Evolutionary conservation across 2,888 invertebrate genomes (phyloP).

Genomic region (Ormyrus thymus): DNA sequence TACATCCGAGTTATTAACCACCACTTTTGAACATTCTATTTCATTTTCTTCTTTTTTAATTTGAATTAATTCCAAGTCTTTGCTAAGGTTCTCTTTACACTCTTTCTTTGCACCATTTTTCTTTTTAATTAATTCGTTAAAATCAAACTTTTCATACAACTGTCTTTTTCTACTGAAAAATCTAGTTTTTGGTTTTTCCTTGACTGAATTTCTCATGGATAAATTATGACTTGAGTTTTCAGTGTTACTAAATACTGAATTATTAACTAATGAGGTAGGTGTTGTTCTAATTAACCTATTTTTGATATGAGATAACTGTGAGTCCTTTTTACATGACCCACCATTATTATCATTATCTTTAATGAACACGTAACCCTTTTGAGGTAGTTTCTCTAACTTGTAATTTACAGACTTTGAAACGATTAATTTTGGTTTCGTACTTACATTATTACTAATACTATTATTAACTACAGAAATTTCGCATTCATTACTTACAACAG

Average conservation of each 20-base stretch:
- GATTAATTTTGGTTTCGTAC: constrained; percentile 29
- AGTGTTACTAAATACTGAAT: background rate
- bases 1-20: background rate
- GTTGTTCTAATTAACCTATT: background rate
- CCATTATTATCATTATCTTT: background rate
- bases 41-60: background rate
- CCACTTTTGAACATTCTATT: background rate
- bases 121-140: constrained; percentile 29
- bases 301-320: background rate
- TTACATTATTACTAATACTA: constrained; percentile 11
- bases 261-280: constrained; percentile 19
- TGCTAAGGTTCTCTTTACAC: constrained; percentile 8
- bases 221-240: background rate
- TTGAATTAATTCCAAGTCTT: constrained; percentile 8
- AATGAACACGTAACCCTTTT: constrained; percentile 6
- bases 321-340: background rate
- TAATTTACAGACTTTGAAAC: constrained; percentile 24
- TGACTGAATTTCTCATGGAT: background rate
- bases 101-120: constrained; percentile 12
- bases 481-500: background rate
- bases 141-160: constrained; percentile 49
- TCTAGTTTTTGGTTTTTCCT: background rate
- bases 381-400: constrained; percentile 5
- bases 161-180: background rate
- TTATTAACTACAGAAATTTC: background rate